Percentiles rank a stretch among this genome's conserved stretches.
phyloP scores from a whole-genome alignment of 2,113 vertebrate species.

The Xiphophorus hellerii region DNA sequence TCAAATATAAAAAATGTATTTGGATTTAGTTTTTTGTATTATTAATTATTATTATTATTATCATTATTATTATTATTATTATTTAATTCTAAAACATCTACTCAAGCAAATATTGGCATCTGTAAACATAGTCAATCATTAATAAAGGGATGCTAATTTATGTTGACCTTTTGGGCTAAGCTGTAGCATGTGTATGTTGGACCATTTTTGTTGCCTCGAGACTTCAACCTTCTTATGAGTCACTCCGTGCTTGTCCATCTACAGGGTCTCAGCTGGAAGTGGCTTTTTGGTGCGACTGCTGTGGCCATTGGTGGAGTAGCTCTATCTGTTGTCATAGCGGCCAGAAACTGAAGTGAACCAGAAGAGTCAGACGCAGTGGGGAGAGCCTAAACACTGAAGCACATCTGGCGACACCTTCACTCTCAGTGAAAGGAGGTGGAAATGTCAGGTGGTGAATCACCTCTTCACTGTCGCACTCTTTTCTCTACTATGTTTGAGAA shows the following conservation, averaged over 20 bases:
- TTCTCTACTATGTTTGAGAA: conserved; percentile 72
- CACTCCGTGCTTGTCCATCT: conserved; percentile 2
- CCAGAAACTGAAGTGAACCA: conserved; percentile 85
- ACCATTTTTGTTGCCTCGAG: not conserved
- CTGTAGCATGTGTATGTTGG: not conserved
- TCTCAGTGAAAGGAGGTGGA: conserved; percentile 16
- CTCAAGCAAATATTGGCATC: too few relatives aligned
- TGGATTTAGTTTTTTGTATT: not conserved
- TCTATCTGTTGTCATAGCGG: conserved; percentile 94
- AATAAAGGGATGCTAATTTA: too few relatives aligned
- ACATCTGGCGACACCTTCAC: conserved; percentile 48
- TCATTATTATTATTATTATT: too few relatives aligned
- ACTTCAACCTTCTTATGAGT: conserved; percentile 1
- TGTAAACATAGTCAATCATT: too few relatives aligned
- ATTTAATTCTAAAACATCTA: too few relatives aligned
- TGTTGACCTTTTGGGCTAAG: too few relatives aligned
- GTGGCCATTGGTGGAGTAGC: conserved; percentile 94
- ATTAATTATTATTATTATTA: too few relatives aligned
- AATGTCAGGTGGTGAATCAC: conserved; percentile 29
- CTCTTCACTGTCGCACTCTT: conserved; percentile 42
- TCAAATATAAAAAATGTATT: not conserved
- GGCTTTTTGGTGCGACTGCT: conserved; percentile 95
- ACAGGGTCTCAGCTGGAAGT: conserved; percentile 91
- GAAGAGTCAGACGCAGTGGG: conserved; percentile 17
- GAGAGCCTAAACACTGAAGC: conserved; percentile 44